Evolutionary conservation across 2,888 invertebrate genomes (phyloP), one percentile per base, ranked within the genome.

Genomic region (Tachina fera): DNA sequence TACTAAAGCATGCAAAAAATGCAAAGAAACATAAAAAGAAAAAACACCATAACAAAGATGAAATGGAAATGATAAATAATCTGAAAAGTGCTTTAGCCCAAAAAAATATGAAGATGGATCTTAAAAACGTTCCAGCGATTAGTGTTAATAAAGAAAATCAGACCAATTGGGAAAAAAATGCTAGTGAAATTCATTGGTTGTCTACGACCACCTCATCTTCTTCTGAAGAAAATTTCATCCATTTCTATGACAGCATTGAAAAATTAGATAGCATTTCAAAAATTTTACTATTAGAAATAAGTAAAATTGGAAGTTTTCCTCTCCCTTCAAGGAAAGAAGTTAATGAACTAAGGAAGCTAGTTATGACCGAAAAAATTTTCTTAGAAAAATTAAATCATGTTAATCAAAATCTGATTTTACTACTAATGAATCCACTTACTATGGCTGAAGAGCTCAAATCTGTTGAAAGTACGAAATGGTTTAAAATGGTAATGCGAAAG

Each of bases 41-140:
- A 19, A 91, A 91, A 43, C 91, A 92, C 65, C 77, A 83, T 14
- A 89, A 91, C 47, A 91, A 90, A 78, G 90, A 91, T 70, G 92
- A 92, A 88, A 92, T 92, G 92, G 92, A 93, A 65, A 90, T 92
- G 89, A 87, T 92, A n/a, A 92, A 92, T 71, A 92, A 91, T 87
- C 88, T 92, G 4, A 92, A 92, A 72, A 89, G 89, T 13, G 90
- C 91, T 3, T 88, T 92, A 1, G 89, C 90, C 16, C 88, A 88
- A 83, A 84, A 63, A 41, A 49, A 39, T 39, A n/a, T 19, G 39
- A 45, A 63, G 19, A 41, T 11, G 1, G 71, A 83, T 19, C 43
- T 56, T 13, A 39, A 31, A 31, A 49, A 70, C 9, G n/a, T 56
- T 3, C 16, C 45, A 14, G 5, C 22, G 1, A 39, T 10, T 10